Conservation (phyloP, 2,888 invertebrate genomes). For the Eucera pruinosa region DNA sequence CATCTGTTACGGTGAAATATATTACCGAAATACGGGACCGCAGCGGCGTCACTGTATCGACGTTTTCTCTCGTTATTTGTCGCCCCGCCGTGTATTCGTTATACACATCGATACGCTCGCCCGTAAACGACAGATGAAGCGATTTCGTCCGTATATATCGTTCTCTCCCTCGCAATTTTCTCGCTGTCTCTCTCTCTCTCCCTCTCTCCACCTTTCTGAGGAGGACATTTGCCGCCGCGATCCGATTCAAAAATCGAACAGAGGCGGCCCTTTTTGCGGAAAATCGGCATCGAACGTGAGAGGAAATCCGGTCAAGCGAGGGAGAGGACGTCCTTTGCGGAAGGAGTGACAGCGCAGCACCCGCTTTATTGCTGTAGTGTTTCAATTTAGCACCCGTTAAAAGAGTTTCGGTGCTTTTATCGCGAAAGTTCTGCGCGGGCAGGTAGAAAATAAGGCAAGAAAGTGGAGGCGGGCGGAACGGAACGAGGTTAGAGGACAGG, state of each 20-base stretch:
- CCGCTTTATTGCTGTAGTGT: slow-evolving; percentile 71
- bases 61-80: slow-evolving; percentile 31
- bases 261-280: no score
- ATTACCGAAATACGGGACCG: slow-evolving; percentile 10
- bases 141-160: slow-evolving; percentile 1
- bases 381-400: slow-evolving; percentile 74
- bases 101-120: slow-evolving; percentile 8
- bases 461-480: slow-evolving; percentile 18
- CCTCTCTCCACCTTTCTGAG: no score
- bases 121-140: neutral
- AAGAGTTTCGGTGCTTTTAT: slow-evolving; percentile 74
- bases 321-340: neutral
- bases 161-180: slow-evolving; percentile 51
- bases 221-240: no score
- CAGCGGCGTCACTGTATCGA: slow-evolving; percentile 29
- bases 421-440: slow-evolving; percentile 68
- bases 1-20: slow-evolving; percentile 18
- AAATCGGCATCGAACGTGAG: no score
- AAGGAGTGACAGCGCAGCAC: slow-evolving; percentile 1
- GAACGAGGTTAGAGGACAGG: slow-evolving; percentile 42
- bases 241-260: no score
- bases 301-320: neutral
- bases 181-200: no score
- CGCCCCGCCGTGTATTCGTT: slow-evolving; percentile 20
- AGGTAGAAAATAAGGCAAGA: slow-evolving; percentile 56